Base-by-base conservation (phyloP, 2,888 invertebrate genomes). In the Pandemis heparana region DNA sequence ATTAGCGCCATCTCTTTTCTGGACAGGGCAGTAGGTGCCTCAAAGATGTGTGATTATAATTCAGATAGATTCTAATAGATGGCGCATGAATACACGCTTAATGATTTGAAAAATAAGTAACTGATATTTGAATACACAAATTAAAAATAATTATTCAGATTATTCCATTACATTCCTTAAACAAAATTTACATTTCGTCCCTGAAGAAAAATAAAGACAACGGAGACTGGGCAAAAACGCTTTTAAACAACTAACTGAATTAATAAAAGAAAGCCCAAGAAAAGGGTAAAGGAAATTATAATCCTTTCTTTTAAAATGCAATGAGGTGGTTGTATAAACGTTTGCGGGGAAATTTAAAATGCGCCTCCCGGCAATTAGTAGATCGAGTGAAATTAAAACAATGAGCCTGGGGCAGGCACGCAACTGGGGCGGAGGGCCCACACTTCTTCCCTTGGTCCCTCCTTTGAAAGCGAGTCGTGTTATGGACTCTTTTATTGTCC, bases 231-330 rank as follows among this genome's bases (percentile, higher is more conserved):
- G 78, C 80, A 83, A 83, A 85, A 85, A 79, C 75, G 80, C 78
- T 81, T 79, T 83, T 81, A 82, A 86, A 85, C 86, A 89, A 86
- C 84, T 82, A 80, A 83, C 87, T 85, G 90, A 92, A 92, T 92
- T 91, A 91, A 92, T 92, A 91, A 92, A 91, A 85, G 87, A 87
- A 80, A 83, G 85, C 87, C 84, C 75, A 81, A 81, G 80, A 82
- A 65, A 82, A 82, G 84, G 88, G 87, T 84, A 87, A 87, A 88
- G 87, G 91, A 89, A 92, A 92, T 93, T 92, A 93, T 93, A 93
- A 94, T 93, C 94, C 90, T 92, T 94, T 94, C 91, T 92, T 93
- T 92, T 92, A 93, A 93, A 94, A 93, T 92, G 94, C 94, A 93
- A 92, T 93, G 94, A 92, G 92, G 90, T 92, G 93, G 92, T 90